Evolutionary conservation across 2,888 invertebrate genomes (phyloP), one percentile per base, ranked within the genome.

Genomic region (Agriopis marginaria): DNA sequence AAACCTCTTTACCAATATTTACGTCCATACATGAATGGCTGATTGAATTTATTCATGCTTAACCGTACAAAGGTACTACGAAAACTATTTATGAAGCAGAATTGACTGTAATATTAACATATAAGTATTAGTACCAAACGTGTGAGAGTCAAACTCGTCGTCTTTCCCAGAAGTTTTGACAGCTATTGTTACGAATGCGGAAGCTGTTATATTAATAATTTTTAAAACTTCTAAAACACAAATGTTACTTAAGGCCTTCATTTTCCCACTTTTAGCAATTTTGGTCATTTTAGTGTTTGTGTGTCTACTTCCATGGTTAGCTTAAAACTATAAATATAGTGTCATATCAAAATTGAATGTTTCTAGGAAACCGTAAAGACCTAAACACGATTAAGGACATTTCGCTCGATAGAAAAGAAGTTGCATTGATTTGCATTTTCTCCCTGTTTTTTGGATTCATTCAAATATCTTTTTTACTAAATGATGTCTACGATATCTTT

Each of bases 41-140:
- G 69, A 78, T 78, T 78, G 70, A 79, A 75, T 75, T 75, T 70
- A 81, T 80, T 77, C 73, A 81, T 75, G 78, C 72, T 75, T 74
- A 55, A 54, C 59, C 54, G 54, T 63, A 70, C 73, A 68, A 62
- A 68, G 53, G 55, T 66, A 68, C 69, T 74, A 77, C 77, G 73
- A 74, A 79, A 79, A 79, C 75, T 71, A 73, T 79, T 80, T 77
- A 75, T 75, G 78, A 80, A 79, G 78, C 75, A 74, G 78, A 82
- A 82, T 80, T 80, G 83, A 82, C 81, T 80, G 76, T 82, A 83
- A 74, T 70, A 72, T 85, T 86, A 84, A 78, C 85, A 85, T 85
- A 80, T 85, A 80, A 74, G 77, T 77, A 68, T 71, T 66, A 69
- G 68, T 63, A 53, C 58, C 59, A 58, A 59, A 54, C 53, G 66